Evolutionary conservation across 2,113 vertebrate species (phyloP).

Genomic region (Leptobrachium leishanense): DNA sequence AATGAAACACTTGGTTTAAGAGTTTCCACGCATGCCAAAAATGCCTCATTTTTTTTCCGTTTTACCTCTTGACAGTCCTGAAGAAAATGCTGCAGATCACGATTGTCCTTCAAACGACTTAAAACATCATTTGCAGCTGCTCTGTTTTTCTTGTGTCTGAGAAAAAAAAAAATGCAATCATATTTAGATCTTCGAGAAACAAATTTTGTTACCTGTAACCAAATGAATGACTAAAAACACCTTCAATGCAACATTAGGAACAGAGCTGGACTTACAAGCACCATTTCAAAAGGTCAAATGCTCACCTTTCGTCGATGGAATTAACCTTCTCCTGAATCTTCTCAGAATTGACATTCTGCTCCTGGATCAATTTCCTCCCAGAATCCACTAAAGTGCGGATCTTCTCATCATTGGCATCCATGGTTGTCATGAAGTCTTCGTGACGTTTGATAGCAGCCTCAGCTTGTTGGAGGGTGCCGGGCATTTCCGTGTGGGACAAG

Average conservation of each 20-base stretch:
- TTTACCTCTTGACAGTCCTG: conserved; percentile 91
- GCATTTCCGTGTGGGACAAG: conserved; percentile 90
- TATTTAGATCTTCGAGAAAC: too few relatives aligned
- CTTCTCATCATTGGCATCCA: conserved; percentile 89
- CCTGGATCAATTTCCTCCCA: conserved; percentile 79
- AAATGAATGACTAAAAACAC: not conserved
- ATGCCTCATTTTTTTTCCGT: too few relatives aligned
- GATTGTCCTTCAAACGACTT: conserved; percentile 84
- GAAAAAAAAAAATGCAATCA: not conserved
- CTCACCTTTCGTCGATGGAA: conserved; percentile 86
- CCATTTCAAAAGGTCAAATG: not conserved
- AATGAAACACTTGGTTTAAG: not conserved
- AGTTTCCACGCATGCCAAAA: not conserved
- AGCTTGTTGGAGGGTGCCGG: conserved; percentile 79
- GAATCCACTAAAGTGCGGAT: conserved; percentile 81
- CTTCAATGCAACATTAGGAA: not conserved
- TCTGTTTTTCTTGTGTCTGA: conserved; percentile 83
- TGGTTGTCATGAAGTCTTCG: conserved; percentile 89
- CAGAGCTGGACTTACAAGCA: not conserved
- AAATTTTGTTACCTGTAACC: not conserved
- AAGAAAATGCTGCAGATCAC: conserved; percentile 89
- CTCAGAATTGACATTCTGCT: conserved; percentile 77
- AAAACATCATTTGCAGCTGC: conserved; percentile 80
- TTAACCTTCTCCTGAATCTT: conserved; percentile 90
- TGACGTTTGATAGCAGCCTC: conserved; percentile 89